Base-by-base conservation (phyloP, 2,113 vertebrate species). In the Hemiscyllium ocellatum region DNA sequence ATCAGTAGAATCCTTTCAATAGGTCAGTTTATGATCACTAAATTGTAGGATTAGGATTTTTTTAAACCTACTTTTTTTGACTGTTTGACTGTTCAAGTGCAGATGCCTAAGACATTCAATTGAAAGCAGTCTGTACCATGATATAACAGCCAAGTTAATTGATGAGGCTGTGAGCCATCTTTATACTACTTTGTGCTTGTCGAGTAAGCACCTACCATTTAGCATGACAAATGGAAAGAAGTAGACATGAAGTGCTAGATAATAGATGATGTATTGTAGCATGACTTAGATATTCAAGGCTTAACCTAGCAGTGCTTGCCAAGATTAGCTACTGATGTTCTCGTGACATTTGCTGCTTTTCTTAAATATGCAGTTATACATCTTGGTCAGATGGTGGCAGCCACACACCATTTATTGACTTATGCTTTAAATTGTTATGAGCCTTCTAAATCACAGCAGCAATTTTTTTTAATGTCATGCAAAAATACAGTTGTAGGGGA, bases 341-440 rank as follows among this genome's bases (percentile, higher is more conserved):
- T 4, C 3, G 26, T 70, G 24, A 70, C 7, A 7, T 94, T 70
- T 94, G n/a, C 61, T 94, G n/a, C 66, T 94, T 70, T 94, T 42
- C 22, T n/a, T 5, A 24, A 94, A 93, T 72, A 17, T 95, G 93
- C 70, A 72, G 69, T 95, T 52, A 29, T 72, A 37, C 24, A 76
- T 33, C 47, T 50, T 95, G 22, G 68, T 72, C 68, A 95, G 68
- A 72, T 50, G 94, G 42, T 95, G 94, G 94, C 94, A 95, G 33
- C 69, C 52, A 24, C 26, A 42, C 94, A 52, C 94, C 50, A 52
- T 93, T 93, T 37, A 93, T 93, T 7, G 3, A 65, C 12, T 61
- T 89, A 33, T 68, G n/a, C 37, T 93, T 66, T 37, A 56, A 61
- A 93, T 37, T 93, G 56, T 66, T 72, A 76, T 26, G 3, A 29